Evolutionary conservation across 1,140 invertebrate genomes (phyloP), one percentile per base, ranked within the genome.

Genomic region (Lucilia sericata): DNA sequence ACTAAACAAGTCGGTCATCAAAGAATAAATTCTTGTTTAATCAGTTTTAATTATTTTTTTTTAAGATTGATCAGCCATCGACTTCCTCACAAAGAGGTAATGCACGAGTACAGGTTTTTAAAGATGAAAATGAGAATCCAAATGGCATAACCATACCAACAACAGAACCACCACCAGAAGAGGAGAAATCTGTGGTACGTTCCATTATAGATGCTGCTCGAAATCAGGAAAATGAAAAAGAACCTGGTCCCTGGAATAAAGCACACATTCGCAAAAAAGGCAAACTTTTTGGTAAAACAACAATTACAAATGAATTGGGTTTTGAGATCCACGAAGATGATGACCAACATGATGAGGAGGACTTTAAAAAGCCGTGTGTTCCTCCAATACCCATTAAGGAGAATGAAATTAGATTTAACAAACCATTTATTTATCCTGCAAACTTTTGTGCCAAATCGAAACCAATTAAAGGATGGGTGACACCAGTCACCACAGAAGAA

Each of bases 171-270:
- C 2, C 21, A 21, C 1, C 42, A 74, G 85, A 76, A 9, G 60
- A 36, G 17, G 74, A 12, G 4, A 88, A 86, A 75, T 83, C 87
- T 0, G 87, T 84, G 17, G 83, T 88, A 8, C 87, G 86, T 12
- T 94, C 93, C 85, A 94, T 94, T 86, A 91, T 94, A 82, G 92
- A 92, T 85, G 91, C 91, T 51, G 91, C 92, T 34, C 91, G 92
- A 8, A 92, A 93, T 80, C 91, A 93, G 80, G 93, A 94, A 87
- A 92, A 92, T 83, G 86, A 92, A 9, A 93, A 93, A 70, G 95
- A 95, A 88, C 91, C 94, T 19, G 94, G 94, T n/a, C 92, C 93
- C 9, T 95, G 94, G 94, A 94, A 91, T 84, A 92, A 91, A 88
- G 88, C 87, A 9, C 83, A 87, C 78, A 76, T 84, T 78, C 85